Base-by-base conservation (phyloP, 92 coral and sea anemone species). In the Porites lobata region DNA sequence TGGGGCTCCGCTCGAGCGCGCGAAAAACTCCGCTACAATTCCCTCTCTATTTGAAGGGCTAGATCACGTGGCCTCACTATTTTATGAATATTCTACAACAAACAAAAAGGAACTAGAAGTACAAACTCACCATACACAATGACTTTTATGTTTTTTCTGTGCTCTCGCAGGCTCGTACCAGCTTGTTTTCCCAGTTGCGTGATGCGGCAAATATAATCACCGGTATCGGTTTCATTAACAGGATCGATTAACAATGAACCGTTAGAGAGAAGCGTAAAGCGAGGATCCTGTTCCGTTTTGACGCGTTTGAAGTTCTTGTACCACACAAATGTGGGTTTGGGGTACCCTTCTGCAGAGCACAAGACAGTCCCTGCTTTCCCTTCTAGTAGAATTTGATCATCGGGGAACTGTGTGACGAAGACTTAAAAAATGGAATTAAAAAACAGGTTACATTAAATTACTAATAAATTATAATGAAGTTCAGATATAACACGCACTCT, bases 301-400 rank as follows among this genome's bases (percentile, higher is more conserved):
- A 81, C 58, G 17, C n/a, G 56, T 63, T 62, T 73, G 66, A 79
- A 59, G 70, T 93, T 58, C 59, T 80, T 95, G 95, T 91, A 95
- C 98, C 98, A 95, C 43, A 82, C 76, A 71, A 80, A 91, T 14
- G 67, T 83, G 1, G 98, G 98, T 38, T 54, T 47, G 2, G 98
- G 92, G 79, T 89, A 95, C 10, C 98, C 98, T 4, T 78, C 61
- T 0, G 94, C 98, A 29, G 93, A 74, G 75, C 98, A 95, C 13
- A 26, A 77, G 18, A 95, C 84, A 43, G 66, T 68, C n/a, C 83
- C 88, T 7, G 82, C 74, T 50, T 75, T 75, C 3, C 92, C 92
- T 5, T 89, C 94, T 57, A 26, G 77, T 15, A 95, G 81, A 56
- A 75, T 73, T 58, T 93, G 94, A 76, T 88, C 83, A 21, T 15